Conservation (phyloP, 2,888 invertebrate genomes). For the Callosobruchus maculatus region DNA sequence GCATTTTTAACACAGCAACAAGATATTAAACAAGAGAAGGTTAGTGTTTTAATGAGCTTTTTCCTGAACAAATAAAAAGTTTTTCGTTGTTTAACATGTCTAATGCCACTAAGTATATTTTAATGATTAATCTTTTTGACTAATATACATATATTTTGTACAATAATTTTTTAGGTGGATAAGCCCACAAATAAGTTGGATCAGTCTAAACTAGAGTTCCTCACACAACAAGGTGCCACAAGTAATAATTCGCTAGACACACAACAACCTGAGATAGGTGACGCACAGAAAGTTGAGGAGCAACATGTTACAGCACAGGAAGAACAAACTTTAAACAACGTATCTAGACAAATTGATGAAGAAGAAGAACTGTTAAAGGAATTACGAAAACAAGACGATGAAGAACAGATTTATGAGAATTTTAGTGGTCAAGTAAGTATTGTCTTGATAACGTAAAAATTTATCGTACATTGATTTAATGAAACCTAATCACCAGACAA, state of each 20-base stretch:
- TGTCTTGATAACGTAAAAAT: no score
- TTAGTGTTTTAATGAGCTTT: no score
- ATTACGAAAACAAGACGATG: not conserved
- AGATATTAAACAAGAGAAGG: not conserved
- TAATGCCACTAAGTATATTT: no score
- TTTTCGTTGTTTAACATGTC: no score
- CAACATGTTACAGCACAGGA: not conserved
- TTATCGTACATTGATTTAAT: no score
- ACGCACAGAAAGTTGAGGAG: not conserved
- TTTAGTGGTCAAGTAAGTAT: not conserved
- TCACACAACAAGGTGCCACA: slow-evolving; percentile 12
- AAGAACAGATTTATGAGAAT: not conserved
- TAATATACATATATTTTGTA: no score
- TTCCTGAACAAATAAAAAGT: no score
- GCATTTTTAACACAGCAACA: slow-evolving; percentile 21
- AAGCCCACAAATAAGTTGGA: slow-evolving; percentile 15
- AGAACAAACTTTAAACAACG: slow-evolving; percentile 25
- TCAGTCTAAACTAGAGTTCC: slow-evolving; percentile 25
- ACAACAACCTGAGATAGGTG: not conserved
- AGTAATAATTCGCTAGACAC: not conserved
- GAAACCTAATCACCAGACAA: no score
- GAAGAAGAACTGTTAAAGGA: slow-evolving; percentile 1
- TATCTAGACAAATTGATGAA: slow-evolving; percentile 37
- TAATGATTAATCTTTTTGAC: not conserved
- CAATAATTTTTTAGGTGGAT: not conserved